Evolutionary conservation across 2,797 vertebrate genomes (phyloP).

Genomic region (Acanthiza pusilla): DNA sequence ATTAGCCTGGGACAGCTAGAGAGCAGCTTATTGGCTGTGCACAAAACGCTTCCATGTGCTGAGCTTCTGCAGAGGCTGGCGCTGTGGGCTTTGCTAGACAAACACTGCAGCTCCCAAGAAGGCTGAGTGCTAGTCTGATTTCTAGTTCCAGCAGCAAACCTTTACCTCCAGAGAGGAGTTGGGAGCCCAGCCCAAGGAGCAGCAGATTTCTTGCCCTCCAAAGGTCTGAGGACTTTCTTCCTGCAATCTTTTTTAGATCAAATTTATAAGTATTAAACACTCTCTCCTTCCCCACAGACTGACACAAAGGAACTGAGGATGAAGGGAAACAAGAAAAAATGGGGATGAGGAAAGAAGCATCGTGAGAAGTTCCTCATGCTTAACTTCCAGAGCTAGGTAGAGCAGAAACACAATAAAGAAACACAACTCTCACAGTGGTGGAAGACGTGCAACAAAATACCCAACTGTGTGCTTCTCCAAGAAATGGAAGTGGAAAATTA

Average conservation of each 20-base stretch:
- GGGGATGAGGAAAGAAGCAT: background rate
- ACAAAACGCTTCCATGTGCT: conserved; percentile 18
- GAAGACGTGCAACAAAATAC: background rate
- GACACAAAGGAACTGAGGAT: background rate
- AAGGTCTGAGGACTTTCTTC: background rate
- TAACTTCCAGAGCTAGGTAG: background rate
- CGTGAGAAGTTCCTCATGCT: background rate
- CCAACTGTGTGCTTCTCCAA: background rate
- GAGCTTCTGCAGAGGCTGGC: background rate
- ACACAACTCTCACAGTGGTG: background rate
- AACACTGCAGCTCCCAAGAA: background rate
- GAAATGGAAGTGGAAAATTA: background rate
- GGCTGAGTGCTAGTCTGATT: background rate
- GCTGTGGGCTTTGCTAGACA: background rate
- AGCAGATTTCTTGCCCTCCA: background rate
- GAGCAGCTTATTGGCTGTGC: background rate
- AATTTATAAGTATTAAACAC: background rate
- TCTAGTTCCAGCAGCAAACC: background rate
- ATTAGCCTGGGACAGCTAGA: background rate
- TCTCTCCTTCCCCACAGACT: background rate
- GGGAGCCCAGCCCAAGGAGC: background rate
- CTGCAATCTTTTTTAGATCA: background rate
- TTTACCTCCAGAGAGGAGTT: background rate
- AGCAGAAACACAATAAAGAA: background rate
- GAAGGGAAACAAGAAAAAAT: background rate